Base-by-base conservation (phyloP, 1,140 invertebrate species). In the Tetramorium alpestre region DNA sequence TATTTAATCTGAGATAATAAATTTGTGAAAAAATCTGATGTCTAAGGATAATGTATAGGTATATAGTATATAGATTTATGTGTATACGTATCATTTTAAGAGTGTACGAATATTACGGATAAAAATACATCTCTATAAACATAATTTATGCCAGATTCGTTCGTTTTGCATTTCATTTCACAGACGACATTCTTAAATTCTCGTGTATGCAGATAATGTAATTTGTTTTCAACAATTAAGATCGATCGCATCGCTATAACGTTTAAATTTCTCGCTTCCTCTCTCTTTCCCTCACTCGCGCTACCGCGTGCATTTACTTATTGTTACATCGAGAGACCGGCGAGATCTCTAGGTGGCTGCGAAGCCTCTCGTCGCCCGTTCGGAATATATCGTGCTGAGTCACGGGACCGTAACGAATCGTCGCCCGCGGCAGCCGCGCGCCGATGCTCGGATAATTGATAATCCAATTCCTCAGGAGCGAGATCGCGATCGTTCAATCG, bases 381-480 rank as follows among this genome's bases (percentile, higher is more conserved):
- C 84, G 62, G 69, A 28, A 86, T 86, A 70, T 81, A 86, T 81
- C 38, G 60, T 41, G 65, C 13, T 58, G 51, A 81, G 65, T 86
- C 86, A 87, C 69, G 86, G 56, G 44, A 85, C 38, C 65, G 51
- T 87, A 85, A 87, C 87, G 49, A 86, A 64, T 76, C 49, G 69
- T 56, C 73, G 62, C 49, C 25, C 25, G 56, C 28, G 72, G 72
- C 56, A 8, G 67, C 18, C 38, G 73, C 44, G 38, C 6, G 13
- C 16, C 6, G 16, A 56, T 49, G 47, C 25, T 11, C 7, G n/a
- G 18, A 69, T 70, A 89, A 89, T 88, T 81, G 87, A 88, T 86
- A 86, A 88, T 87, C 51, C 70, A 65, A 87, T 89, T 89, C 62
- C 38, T 54, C n/a, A 33, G 78, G 64, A 82, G 73, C 86, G 80